Evolutionary conservation across 2,797 vertebrate species (phyloP).

Genomic region (Poeciliopsis gracilis): DNA sequence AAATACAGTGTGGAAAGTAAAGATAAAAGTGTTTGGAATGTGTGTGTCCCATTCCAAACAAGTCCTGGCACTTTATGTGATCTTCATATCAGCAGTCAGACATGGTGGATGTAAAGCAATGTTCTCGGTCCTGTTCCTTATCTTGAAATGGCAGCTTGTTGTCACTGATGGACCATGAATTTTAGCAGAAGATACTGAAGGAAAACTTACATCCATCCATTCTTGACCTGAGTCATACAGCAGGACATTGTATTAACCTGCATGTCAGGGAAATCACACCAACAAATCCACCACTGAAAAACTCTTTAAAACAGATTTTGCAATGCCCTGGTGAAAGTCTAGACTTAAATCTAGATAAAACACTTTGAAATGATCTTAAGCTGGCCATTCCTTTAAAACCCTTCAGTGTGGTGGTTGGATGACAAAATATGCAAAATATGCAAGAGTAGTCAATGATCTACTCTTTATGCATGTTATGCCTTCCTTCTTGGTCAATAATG

Average conservation of each 20-base stretch:
- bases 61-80: neutral
- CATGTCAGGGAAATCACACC: neutral
- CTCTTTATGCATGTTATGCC: no score
- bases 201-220: neutral
- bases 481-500: neutral
- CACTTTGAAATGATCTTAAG: neutral
- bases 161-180: neutral
- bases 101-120: neutral
- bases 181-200: neutral
- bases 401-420: neutral
- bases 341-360: neutral
- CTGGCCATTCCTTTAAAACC: neutral
- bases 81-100: neutral
- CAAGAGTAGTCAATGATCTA: neutral
- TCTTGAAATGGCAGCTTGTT: constrained; percentile 1
- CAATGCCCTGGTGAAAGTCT: neutral
- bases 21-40: neutral
- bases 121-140: neutral
- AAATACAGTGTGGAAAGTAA: neutral
- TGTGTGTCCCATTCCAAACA: neutral
- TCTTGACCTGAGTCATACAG: neutral
- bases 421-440: neutral
- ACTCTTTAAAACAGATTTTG: neutral
- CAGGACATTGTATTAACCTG: neutral
- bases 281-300: neutral